A percentile compares a stretch with the other conserved stretches of the same genome.
phyloP scores from a whole-genome alignment of 2,797 vertebrate species.

The Schizopygopsis pylzovi region DNA sequence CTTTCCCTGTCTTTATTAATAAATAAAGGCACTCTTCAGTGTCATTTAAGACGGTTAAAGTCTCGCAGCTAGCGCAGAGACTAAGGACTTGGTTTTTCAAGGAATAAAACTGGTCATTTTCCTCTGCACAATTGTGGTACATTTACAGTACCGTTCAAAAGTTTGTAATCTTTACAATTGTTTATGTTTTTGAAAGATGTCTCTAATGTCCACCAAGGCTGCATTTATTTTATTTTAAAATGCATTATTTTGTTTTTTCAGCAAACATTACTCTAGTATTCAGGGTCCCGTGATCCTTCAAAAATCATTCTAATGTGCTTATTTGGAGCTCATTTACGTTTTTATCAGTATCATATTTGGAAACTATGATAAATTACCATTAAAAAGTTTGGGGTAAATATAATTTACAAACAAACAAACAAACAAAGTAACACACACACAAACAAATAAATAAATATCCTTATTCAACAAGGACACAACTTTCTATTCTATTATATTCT shows the following conservation, averaged over 20 bases:
- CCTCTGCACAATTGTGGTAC: background rate
- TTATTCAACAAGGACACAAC: background rate
- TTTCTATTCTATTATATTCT: background rate
- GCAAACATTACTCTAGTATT: background rate
- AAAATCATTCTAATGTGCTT: background rate
- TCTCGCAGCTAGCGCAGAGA: background rate
- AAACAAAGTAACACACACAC: too few relatives aligned
- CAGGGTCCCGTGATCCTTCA: background rate
- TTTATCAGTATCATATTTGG: background rate
- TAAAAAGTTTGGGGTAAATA: background rate
- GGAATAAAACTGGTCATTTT: background rate
- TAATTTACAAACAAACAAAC: background rate
- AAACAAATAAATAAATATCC: background rate
- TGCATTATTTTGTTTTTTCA: background rate
- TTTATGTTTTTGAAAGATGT: background rate
- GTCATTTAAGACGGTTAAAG: conserved; percentile 66
- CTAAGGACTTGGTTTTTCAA: background rate
- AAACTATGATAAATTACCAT: background rate
- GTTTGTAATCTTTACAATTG: background rate
- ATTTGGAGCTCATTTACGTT: background rate
- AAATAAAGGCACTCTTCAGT: conserved; percentile 48
- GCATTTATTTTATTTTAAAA: background rate
- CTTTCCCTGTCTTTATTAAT: conserved; percentile 51
- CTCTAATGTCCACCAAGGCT: background rate
- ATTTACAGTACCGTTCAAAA: background rate